These are phyloP conservation scores for Illadopsis cleaveri DNA, from an alignment of 2,113 vertebrate genomes.

Conservation along the genomic window DNA sequence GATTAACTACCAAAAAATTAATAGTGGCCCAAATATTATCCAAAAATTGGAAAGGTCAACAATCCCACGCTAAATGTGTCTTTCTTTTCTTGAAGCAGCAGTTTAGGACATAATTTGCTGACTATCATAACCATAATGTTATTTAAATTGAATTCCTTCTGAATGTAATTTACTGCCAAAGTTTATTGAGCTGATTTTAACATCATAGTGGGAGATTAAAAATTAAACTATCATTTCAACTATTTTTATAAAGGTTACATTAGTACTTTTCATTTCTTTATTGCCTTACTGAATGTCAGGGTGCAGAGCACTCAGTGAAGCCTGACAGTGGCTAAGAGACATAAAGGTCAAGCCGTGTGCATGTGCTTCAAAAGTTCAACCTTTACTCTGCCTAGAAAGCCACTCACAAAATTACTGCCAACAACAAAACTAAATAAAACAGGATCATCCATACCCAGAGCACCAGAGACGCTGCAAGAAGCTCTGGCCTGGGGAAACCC, in stretches of 20 bases:
- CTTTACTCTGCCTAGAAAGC: constrained; percentile 37
- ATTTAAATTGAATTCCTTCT: constrained; percentile 37
- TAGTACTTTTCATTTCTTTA: constrained; percentile 72
- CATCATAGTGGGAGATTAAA: constrained; percentile 59
- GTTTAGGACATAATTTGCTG: constrained; percentile 28
- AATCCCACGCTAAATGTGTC: not conserved
- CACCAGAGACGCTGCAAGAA: not conserved
- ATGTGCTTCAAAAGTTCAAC: constrained; percentile 52
- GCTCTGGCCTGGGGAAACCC: not conserved
- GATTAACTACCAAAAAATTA: not conserved
- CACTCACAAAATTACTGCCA: constrained; percentile 39
- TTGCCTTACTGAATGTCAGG: constrained; percentile 69
- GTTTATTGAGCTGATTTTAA: constrained; percentile 70
- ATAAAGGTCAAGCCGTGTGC: constrained; percentile 56
- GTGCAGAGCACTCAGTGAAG: constrained; percentile 49
- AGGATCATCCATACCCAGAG: not conserved
- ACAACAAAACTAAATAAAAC: not conserved
- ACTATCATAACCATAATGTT: constrained; percentile 19
- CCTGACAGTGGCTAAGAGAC: constrained; percentile 57
- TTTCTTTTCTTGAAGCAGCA: not conserved
- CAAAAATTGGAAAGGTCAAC: not conserved
- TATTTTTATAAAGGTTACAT: constrained; percentile 73
- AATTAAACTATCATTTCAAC: constrained; percentile 73
- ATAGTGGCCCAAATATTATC: not conserved
- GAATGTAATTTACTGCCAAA: constrained; percentile 12